Percentiles rank a stretch among this genome's conserved stretches.
Conservation (phyloP, 2,797 vertebrate genomes). For the Heteromormyrus szaboi region DNA sequence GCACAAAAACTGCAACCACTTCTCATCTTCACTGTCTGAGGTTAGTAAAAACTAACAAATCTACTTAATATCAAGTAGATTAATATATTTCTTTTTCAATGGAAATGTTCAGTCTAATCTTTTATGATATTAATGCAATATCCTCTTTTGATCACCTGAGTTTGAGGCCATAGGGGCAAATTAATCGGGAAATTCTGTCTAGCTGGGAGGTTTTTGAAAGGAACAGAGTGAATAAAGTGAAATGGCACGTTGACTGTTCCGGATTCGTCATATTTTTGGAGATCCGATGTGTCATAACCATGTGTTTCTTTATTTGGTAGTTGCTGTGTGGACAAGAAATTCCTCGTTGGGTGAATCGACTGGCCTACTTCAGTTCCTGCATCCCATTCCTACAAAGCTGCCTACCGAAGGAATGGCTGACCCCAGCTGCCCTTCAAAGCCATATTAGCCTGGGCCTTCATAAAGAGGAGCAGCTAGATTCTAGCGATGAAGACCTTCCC, state of each 20-base stretch:
- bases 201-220: neutral
- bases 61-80: neutral
- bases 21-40: slow-evolving; percentile 82
- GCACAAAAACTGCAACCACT: slow-evolving; percentile 91
- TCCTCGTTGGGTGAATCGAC: slow-evolving; percentile 88
- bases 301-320: slow-evolving; percentile 49
- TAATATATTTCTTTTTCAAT: slow-evolving; percentile 21
- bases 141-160: neutral
- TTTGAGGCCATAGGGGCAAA: neutral
- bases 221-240: neutral
- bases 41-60: slow-evolving; percentile 43
- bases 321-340: slow-evolving; percentile 84
- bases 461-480: slow-evolving; percentile 74
- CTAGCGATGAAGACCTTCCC: slow-evolving; percentile 72
- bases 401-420: slow-evolving; percentile 87
- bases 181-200: neutral
- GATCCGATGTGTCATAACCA: neutral
- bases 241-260: neutral
- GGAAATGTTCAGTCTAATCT: slow-evolving; percentile 40
- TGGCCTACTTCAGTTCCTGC: slow-evolving; percentile 93
- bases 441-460: slow-evolving; percentile 87
- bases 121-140: slow-evolving; percentile 22
- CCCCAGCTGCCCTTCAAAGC: slow-evolving; percentile 85
- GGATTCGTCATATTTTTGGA: neutral
- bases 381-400: slow-evolving; percentile 92